These are phyloP conservation scores for Eupithecia vulgata DNA, from an alignment of 2,888 invertebrate species.

Conservation along the genomic window DNA sequence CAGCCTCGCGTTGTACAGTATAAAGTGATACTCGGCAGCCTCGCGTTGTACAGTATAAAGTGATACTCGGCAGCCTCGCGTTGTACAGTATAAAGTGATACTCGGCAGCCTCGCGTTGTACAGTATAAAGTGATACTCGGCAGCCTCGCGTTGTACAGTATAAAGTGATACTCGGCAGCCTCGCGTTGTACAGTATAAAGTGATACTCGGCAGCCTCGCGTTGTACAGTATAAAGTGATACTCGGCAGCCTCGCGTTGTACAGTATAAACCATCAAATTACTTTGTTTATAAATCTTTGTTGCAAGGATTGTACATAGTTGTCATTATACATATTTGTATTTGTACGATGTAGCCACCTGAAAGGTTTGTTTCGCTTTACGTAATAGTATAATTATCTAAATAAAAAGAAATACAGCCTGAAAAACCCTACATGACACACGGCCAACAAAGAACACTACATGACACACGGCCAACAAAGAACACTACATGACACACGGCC, in stretches of 20 bases:
- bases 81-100: constrained; percentile 47
- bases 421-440: no score
- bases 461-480: neutral
- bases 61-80: constrained; percentile 24
- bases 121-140: constrained; percentile 43
- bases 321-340: neutral
- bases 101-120: constrained; percentile 1
- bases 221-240: constrained; percentile 47
- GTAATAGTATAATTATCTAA: neutral
- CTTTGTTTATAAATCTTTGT: neutral
- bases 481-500: neutral
- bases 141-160: constrained; percentile 10
- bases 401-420: neutral
- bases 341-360: neutral
- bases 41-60: constrained; percentile 43
- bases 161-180: constrained; percentile 39
- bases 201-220: constrained; percentile 24
- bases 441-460: neutral
- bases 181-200: constrained; percentile 43
- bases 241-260: constrained; percentile 1
- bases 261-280: neutral
- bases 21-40: constrained; percentile 39
- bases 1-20: constrained; percentile 10
- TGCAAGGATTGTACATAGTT: neutral
- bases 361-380: no score